A percentile compares a stretch with the other conserved stretches of the same genome.
These are phyloP conservation scores for Caenorhabditis sp. DNA, from an alignment of 2,888 invertebrate species.

Conservation along the genomic window DNA sequence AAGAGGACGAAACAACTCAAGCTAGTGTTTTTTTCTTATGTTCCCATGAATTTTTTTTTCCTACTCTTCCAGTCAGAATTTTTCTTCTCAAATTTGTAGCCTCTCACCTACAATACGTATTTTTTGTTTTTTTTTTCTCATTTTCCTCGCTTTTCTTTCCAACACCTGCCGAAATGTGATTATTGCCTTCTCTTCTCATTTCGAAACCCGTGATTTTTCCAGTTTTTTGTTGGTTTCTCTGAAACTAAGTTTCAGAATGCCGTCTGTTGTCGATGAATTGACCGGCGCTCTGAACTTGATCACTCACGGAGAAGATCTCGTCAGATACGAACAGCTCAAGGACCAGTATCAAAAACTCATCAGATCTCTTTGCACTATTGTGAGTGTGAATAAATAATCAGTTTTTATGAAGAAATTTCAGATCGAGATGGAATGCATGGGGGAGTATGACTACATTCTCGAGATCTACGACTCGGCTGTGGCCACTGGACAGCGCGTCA, in stretches of 20 bases:
- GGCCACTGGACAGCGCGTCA: slow-evolving; percentile 10
- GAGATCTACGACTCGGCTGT: slow-evolving; percentile 37
- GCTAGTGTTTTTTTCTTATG: slow-evolving; percentile 2
- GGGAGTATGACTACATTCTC: slow-evolving; percentile 41
- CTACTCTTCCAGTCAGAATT: background rate
- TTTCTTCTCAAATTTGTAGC: background rate
- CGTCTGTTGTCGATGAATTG: background rate
- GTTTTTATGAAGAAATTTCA: background rate
- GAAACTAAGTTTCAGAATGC: background rate
- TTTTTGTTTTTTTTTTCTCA: no score
- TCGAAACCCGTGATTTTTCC: background rate
- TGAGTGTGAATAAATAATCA: background rate
- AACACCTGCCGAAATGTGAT: slow-evolving; percentile 7
- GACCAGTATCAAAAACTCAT: slow-evolving; percentile 1
- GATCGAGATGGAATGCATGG: slow-evolving; percentile 55
- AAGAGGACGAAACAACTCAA: background rate
- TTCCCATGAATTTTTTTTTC: slow-evolving; percentile 9
- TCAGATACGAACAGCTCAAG: background rate
- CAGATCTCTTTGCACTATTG: slow-evolving; percentile 11
- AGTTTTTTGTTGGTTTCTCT: background rate
- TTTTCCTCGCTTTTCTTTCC: background rate
- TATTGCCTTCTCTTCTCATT: background rate
- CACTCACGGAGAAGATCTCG: slow-evolving; percentile 10
- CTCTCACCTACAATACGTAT: background rate
- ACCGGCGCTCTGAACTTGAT: slow-evolving; percentile 40